A percentile compares a stretch with the other conserved stretches of the same genome.
phyloP scores from a whole-genome alignment of 2,113 vertebrate genomes.

The Pelusios castaneus region DNA sequence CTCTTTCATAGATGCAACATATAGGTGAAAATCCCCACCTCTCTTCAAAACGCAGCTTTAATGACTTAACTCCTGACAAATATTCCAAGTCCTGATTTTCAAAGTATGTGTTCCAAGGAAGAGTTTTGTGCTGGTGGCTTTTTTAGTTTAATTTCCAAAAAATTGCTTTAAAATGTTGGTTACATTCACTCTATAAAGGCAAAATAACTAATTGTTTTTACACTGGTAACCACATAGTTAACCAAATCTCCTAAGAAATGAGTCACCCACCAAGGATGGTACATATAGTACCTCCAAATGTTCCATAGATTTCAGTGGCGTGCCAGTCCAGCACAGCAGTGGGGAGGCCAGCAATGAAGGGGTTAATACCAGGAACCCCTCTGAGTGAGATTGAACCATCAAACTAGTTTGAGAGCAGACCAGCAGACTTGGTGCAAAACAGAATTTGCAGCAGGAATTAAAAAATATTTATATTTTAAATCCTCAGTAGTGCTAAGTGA shows the following conservation, averaged over 20 bases:
- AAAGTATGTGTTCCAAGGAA: background rate
- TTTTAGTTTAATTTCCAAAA: background rate
- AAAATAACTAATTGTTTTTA: background rate
- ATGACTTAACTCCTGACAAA: background rate
- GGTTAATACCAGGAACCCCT: background rate
- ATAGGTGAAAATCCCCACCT: background rate
- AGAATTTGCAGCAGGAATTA: background rate
- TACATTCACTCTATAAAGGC: background rate
- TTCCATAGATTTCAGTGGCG: background rate
- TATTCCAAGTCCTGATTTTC: background rate
- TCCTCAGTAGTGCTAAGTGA: slow-evolving; percentile 45
- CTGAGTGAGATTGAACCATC: background rate
- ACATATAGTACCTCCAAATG: background rate
- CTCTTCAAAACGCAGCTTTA: background rate
- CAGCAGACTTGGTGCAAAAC: background rate
- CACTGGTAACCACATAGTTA: background rate
- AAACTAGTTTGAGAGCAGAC: slow-evolving; percentile 2
- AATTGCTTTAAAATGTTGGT: background rate
- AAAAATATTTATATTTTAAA: background rate
- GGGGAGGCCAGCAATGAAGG: background rate
- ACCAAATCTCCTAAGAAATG: background rate
- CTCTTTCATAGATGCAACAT: background rate
- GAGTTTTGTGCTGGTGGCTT: background rate
- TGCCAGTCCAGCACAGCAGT: background rate
- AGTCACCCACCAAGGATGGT: background rate